A percentile compares a stretch with the other conserved stretches of the same genome.
These are phyloP conservation scores for Thaleichthys pacificus DNA, from an alignment of 2,797 vertebrate genomes.

Conservation along the genomic window DNA sequence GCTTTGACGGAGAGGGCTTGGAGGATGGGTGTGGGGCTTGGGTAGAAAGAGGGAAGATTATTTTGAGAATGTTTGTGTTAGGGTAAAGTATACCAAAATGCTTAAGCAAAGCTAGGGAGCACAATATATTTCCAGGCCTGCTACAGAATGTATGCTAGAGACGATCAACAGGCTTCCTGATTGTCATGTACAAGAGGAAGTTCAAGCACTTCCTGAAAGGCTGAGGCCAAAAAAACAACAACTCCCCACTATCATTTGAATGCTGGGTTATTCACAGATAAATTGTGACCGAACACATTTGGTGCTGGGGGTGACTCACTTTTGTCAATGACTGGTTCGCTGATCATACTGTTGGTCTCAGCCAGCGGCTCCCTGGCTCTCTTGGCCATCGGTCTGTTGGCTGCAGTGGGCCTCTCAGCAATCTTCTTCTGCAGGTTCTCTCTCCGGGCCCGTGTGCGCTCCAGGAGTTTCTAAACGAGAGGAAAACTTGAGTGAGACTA, in stretches of 20 bases:
- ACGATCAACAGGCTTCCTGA: constrained; percentile 9
- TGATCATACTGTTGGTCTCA: constrained; percentile 78
- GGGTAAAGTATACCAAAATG: too few relatives aligned
- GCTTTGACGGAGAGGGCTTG: constrained; percentile 92
- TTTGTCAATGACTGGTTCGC: constrained; percentile 68
- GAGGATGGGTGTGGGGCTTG: constrained; percentile 74
- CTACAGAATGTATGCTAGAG: not conserved
- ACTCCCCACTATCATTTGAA: not conserved
- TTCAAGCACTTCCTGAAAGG: constrained; percentile 5
- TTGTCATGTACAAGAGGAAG: constrained; percentile 11
- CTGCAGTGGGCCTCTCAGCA: constrained; percentile 82
- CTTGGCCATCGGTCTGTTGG: constrained; percentile 74
- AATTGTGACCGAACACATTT: not conserved
- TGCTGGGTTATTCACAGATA: not conserved
- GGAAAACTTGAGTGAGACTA: not conserved
- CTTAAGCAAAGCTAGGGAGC: too few relatives aligned
- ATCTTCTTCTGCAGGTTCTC: constrained; percentile 97
- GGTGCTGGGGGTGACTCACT: constrained; percentile 63
- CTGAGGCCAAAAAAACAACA: not conserved
- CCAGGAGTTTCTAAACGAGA: constrained; percentile 86
- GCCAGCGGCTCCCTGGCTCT: constrained; percentile 83
- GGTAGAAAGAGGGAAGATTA: not conserved
- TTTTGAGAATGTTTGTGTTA: not conserved
- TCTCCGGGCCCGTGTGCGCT: constrained; percentile 91
- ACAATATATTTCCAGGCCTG: not conserved